Base-by-base conservation (phyloP, 2,888 invertebrate species). In the Agrotis ipsilon region DNA sequence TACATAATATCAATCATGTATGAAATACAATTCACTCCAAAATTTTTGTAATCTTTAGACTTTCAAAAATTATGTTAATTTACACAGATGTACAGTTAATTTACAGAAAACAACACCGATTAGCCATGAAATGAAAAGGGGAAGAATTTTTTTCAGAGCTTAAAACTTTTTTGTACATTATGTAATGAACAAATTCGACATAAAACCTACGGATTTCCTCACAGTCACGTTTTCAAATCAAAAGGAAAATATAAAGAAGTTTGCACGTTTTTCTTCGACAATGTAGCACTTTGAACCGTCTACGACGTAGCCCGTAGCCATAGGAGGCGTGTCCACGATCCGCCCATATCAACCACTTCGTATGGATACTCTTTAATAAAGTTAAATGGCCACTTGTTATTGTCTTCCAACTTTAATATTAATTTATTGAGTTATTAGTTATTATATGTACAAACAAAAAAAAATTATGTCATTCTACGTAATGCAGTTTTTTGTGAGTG, bases 231-330 rank as follows among this genome's bases (percentile, higher is more conserved):
- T 32, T 21, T 48, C 11, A 18, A 3, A 49, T 13, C 0, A 32
- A 43, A 51, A 52, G 24, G 3, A 45, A n/a, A 48, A 18, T 13
- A 0, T 2, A 16, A 48, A 43, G 14, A 16, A 32, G 7, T n/a
- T 24, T 27, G 32, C 16, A 45, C n/a, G 18, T 21, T 27, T 72
- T 72, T 63, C 52, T 51, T 49, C 21, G 11, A 7, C 5, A 45
- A 24, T 58, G 63, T 64, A 59, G n/a, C 19, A 59, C 68, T 55
- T 54, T 62, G 57, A 58, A 54, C 43, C 18, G 80, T 83, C 90
- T 92, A 92, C 91, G 92, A 39, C 92, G 91, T 92, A 91, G 91
- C 81, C 68, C 89, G 89, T 89, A 89, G 88, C 80, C 75, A 54
- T 75, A 74, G 88, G 87, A 91, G 92, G 92, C 93, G 92, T 89